Conservation (phyloP, 2,888 invertebrate species). For the Argynnis bischoffii region DNA sequence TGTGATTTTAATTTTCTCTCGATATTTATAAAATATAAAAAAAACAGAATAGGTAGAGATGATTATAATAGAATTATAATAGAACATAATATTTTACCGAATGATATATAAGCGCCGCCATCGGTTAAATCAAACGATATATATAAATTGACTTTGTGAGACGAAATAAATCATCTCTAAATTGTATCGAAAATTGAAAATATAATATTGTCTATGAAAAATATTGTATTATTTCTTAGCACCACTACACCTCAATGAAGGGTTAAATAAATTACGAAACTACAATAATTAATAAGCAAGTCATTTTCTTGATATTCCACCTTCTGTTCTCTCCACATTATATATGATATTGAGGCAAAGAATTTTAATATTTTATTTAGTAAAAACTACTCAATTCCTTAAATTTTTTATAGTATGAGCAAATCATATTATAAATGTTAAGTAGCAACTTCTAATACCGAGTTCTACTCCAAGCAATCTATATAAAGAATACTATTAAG, state of each 20-base stretch:
- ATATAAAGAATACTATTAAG: slow-evolving; percentile 12
- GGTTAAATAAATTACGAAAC: slow-evolving; percentile 29
- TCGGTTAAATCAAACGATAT: slow-evolving; percentile 48
- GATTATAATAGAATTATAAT: too few species aligned
- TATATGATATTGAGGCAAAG: neutral
- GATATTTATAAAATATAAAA: slow-evolving; percentile 45
- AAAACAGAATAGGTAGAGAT: slow-evolving; percentile 47
- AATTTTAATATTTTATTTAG: neutral
- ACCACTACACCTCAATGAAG: slow-evolving; percentile 57
- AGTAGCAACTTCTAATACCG: slow-evolving; percentile 8
- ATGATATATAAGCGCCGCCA: slow-evolving; percentile 35
- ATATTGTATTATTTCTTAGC: slow-evolving; percentile 72
- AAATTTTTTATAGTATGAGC: slow-evolving; percentile 39
- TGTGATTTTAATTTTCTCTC: slow-evolving; percentile 64
- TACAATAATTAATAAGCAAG: slow-evolving; percentile 34
- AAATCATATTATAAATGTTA: slow-evolving; percentile 34
- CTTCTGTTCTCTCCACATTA: slow-evolving; percentile 15
- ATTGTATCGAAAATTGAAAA: slow-evolving; percentile 69
- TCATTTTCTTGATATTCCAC: slow-evolving; percentile 38
- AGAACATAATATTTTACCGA: slow-evolving; percentile 29
- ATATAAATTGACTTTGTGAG: slow-evolving; percentile 69
- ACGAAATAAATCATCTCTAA: slow-evolving; percentile 67
- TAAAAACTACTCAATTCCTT: slow-evolving; percentile 41
- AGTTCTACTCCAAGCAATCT: slow-evolving; percentile 20
- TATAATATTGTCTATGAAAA: slow-evolving; percentile 76